These are phyloP conservation scores for Elymnias hypermnestra DNA, from an alignment of 1,140 invertebrate species.

Conservation along the genomic window DNA sequence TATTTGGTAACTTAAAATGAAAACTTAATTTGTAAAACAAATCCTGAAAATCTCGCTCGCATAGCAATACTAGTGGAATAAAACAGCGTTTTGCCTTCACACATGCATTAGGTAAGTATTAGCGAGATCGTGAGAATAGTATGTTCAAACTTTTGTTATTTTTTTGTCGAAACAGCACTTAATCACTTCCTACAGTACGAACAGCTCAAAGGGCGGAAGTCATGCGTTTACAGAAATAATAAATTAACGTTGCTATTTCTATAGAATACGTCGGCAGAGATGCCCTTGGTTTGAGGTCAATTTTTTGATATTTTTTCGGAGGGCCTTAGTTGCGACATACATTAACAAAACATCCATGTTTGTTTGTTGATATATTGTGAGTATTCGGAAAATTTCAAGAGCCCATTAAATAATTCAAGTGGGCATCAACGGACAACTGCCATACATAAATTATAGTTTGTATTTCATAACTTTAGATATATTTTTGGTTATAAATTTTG, in stretches of 20 bases:
- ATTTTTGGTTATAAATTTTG: too few species aligned
- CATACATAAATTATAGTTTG: constrained; percentile 18
- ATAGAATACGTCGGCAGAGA: constrained; percentile 42
- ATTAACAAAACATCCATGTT: constrained; percentile 7
- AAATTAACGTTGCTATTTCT: constrained; percentile 63
- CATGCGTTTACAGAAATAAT: constrained; percentile 68
- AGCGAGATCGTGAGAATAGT: constrained; percentile 54
- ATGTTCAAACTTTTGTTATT: constrained; percentile 59
- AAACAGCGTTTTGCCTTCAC: constrained; percentile 33
- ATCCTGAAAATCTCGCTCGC: background rate
- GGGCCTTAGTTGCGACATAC: constrained; percentile 50
- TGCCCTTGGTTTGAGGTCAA: constrained; percentile 61
- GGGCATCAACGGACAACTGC: constrained; percentile 44
- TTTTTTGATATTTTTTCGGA: constrained; percentile 39
- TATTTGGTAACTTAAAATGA: too few species aligned
- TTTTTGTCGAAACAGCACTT: constrained; percentile 64
- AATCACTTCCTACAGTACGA: constrained; percentile 61
- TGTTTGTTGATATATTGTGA: constrained; percentile 52
- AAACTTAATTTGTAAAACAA: too few species aligned
- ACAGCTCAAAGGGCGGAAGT: constrained; percentile 65
- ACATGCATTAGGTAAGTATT: constrained; percentile 40
- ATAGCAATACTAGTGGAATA: constrained; percentile 1
- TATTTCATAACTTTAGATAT: background rate
- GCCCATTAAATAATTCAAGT: constrained; percentile 39
- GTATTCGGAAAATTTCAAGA: constrained; percentile 55